Conservation (phyloP, 2,888 invertebrate species). For the Terebella lapidaria region DNA sequence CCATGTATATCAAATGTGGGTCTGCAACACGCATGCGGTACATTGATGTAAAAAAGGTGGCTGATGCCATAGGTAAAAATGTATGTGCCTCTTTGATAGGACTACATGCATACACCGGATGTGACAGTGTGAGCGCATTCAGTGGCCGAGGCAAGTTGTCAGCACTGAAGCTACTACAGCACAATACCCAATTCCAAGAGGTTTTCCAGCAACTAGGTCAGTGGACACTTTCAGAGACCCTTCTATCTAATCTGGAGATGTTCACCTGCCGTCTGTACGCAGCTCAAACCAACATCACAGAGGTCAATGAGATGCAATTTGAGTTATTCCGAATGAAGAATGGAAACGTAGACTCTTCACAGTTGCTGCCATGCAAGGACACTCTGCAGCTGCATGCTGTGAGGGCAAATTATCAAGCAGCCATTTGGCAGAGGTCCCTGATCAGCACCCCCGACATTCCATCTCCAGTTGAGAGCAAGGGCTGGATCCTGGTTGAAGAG, state of each 20-base stretch:
- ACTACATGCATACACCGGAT: background rate
- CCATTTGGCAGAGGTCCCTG: slow-evolving; percentile 16
- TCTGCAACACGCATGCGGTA: background rate
- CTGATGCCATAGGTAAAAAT: background rate
- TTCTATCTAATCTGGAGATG: background rate
- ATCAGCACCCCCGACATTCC: slow-evolving; percentile 11
- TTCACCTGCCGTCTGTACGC: slow-evolving; percentile 2
- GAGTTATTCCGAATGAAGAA: slow-evolving; percentile 16
- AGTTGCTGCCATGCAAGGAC: slow-evolving; percentile 19
- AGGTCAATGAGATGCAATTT: slow-evolving; percentile 17
- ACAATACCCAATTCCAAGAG: background rate
- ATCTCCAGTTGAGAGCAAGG: slow-evolving; percentile 3
- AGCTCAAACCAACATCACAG: background rate
- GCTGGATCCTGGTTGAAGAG: no score
- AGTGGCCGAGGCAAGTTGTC: background rate
- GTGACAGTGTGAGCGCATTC: background rate
- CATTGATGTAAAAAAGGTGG: background rate
- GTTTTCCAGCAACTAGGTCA: background rate
- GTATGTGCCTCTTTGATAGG: background rate
- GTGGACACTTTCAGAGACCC: no score
- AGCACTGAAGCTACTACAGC: background rate
- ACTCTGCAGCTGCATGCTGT: slow-evolving; percentile 9
- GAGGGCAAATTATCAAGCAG: slow-evolving; percentile 20
- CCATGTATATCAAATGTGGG: background rate
- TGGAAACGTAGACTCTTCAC: slow-evolving; percentile 14